A percentile compares a stretch with the other conserved stretches of the same genome.
Evolutionary conservation across 2,113 vertebrate species (phyloP).

Genomic region (Strigops habroptila): DNA sequence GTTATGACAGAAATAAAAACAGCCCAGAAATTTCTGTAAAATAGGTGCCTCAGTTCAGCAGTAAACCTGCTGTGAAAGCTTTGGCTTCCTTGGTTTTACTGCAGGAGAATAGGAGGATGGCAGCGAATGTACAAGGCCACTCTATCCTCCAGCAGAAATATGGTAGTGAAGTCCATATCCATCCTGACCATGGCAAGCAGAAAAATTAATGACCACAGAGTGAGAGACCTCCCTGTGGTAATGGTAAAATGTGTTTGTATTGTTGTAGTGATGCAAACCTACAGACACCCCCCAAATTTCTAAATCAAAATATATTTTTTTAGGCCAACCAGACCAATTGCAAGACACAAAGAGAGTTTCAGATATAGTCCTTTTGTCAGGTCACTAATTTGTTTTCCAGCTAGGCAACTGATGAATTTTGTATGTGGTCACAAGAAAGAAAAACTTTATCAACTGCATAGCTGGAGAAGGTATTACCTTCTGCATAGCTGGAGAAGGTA

Average conservation of each 20-base stretch:
- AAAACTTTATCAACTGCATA: neutral
- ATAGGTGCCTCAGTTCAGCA: neutral
- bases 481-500: neutral
- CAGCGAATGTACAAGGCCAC: accelerated
- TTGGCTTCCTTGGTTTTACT: neutral
- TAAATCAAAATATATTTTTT: neutral
- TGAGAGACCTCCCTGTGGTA: neutral
- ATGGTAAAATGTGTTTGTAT: accelerated
- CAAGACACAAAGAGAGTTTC: neutral
- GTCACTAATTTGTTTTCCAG: neutral
- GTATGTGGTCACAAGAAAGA: neutral
- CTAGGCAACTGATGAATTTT: neutral
- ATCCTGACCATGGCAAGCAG: neutral
- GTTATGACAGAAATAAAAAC: neutral
- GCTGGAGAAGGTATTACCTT: neutral
- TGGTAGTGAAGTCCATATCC: accelerated
- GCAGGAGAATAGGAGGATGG: neutral
- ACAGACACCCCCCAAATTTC: neutral
- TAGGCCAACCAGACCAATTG: neutral
- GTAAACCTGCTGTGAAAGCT: neutral
- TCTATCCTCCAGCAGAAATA: neutral
- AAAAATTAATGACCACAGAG: neutral
- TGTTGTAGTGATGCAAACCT: neutral
- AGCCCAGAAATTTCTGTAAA: neutral
- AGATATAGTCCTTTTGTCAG: neutral